phyloP scores from a whole-genome alignment of 2,113 vertebrate genomes.

The Rhea americana region DNA sequence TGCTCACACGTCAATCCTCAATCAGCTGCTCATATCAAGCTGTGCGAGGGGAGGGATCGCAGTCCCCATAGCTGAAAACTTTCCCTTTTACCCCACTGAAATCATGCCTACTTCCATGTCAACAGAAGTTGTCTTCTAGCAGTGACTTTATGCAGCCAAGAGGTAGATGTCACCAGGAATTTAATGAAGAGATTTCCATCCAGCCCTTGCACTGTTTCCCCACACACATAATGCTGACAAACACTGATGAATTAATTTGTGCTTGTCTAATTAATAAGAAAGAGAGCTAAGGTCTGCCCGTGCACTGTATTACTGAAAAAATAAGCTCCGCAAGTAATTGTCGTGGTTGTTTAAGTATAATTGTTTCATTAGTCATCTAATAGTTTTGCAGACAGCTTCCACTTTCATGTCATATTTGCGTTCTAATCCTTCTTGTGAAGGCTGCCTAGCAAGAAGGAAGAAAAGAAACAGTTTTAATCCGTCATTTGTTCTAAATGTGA shows the following conservation, averaged over 20 bases:
- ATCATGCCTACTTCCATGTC: no score
- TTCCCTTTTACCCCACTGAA: background rate
- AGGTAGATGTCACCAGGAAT: background rate
- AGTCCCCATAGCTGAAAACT: background rate
- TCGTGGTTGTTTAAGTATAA: slow-evolving; percentile 61
- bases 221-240: fast-evolving
- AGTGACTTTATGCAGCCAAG: background rate
- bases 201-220: background rate
- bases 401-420: slow-evolving; percentile 44
- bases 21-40: background rate
- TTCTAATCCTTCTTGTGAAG: slow-evolving; percentile 49
- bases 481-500: slow-evolving; percentile 41
- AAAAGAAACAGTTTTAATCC: slow-evolving; percentile 42
- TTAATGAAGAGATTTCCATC: background rate
- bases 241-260: slow-evolving; percentile 49
- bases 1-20: fast-evolving
- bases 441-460: slow-evolving; percentile 14
- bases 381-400: slow-evolving; percentile 67
- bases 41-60: background rate
- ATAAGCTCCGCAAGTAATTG: slow-evolving; percentile 52
- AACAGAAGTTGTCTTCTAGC: fast-evolving
- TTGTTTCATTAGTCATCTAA: slow-evolving; percentile 72
- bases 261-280: slow-evolving; percentile 64
- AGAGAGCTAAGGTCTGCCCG: slow-evolving; percentile 19
- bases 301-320: slow-evolving; percentile 7